Conservation (phyloP, 2,888 invertebrate genomes). For the Tipula lateralis region DNA sequence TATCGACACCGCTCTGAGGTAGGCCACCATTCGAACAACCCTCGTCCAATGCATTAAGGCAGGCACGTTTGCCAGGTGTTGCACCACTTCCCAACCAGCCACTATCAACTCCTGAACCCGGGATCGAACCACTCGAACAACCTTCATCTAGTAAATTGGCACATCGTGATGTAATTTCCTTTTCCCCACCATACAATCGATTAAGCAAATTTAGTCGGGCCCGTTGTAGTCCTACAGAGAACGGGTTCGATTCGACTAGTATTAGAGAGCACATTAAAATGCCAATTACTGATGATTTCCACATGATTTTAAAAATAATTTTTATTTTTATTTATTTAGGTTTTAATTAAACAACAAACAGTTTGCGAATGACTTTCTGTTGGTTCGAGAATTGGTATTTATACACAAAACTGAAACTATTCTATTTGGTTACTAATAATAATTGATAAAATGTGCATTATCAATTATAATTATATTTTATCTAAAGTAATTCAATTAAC, state of each 20-base stretch:
- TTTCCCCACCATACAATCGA: not conserved
- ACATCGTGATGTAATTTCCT: constrained; percentile 37
- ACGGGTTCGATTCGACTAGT: not conserved
- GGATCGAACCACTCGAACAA: constrained; percentile 51
- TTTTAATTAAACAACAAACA: not conserved
- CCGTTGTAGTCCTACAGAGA: not conserved
- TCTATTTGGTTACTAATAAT: not conserved
- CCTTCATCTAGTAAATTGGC: constrained; percentile 54
- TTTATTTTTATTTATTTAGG: not conserved
- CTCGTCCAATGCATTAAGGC: constrained; percentile 52
- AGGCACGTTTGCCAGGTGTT: constrained; percentile 49
- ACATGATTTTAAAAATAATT: not conserved
- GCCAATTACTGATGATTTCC: not conserved
- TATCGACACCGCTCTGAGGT: constrained; percentile 50
- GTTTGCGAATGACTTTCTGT: not conserved
- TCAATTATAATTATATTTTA: not conserved
- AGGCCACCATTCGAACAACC: constrained; percentile 52
- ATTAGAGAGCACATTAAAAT: not conserved
- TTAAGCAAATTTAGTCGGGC: not conserved
- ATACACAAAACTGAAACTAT: not conserved
- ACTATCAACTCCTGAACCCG: constrained; percentile 51
- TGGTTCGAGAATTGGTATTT: not conserved
- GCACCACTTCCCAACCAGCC: constrained; percentile 49
- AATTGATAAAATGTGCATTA: not conserved
- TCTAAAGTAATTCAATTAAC: not conserved